A percentile compares a stretch with the other conserved stretches of the same genome.
phyloP scores from a whole-genome alignment of 2,888 invertebrate genomes.

The Mythimna ferrago region DNA sequence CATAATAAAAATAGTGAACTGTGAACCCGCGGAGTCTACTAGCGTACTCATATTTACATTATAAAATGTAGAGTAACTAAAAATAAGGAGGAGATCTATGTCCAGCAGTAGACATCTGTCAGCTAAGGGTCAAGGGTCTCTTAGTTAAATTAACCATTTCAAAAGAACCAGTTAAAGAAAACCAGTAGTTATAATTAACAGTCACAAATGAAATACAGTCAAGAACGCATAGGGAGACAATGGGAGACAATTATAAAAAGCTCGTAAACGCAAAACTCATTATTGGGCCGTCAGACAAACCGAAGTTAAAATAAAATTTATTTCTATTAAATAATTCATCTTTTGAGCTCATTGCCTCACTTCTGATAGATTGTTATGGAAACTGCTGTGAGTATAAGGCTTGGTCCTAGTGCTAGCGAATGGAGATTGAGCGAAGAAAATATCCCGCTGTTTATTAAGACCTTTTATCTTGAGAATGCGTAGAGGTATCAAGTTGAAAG shows the following conservation, averaged over 20 bases:
- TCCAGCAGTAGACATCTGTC: too few relatives aligned
- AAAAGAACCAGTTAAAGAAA: background rate
- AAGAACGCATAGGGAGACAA: conserved; percentile 36
- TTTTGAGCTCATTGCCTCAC: conserved; percentile 31
- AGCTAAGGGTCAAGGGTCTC: background rate
- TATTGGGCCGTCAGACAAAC: conserved; percentile 37
- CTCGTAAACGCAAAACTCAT: conserved; percentile 43
- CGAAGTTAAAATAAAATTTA: conserved; percentile 47
- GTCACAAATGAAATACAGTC: conserved; percentile 24
- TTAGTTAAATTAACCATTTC: background rate
- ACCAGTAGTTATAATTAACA: conserved; percentile 18
- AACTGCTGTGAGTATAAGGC: conserved; percentile 11
- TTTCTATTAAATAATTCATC: conserved; percentile 47
- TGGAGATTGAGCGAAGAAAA: background rate
- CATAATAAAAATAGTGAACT: too few relatives aligned
- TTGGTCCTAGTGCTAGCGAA: conserved; percentile 7
- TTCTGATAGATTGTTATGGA: conserved; percentile 35
- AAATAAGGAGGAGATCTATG: too few relatives aligned
- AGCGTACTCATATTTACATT: too few relatives aligned
- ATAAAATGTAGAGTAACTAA: too few relatives aligned
- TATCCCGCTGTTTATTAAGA: too few relatives aligned
- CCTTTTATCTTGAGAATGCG: too few relatives aligned
- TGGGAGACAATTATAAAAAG: conserved; percentile 18
- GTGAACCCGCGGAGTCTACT: too few relatives aligned
- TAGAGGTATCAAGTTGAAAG: too few relatives aligned